Evolutionary conservation across 2,113 vertebrate genomes (phyloP), one percentile per base, ranked within the genome.

Genomic region (Fregetta grallaria): DNA sequence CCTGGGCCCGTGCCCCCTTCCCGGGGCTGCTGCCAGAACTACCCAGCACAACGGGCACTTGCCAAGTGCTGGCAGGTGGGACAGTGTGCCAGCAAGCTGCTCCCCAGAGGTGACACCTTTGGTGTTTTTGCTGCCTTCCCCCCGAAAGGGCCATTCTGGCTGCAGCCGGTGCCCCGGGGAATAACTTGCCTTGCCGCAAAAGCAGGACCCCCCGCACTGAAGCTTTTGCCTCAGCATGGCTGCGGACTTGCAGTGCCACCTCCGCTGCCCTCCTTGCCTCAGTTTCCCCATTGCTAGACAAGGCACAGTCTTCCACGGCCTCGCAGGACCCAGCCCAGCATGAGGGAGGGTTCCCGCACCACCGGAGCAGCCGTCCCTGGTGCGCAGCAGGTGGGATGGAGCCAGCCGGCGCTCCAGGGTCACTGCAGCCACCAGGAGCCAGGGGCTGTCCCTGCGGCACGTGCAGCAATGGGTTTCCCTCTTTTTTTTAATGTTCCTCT

Each of bases 241-340:
- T 11, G 9, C 1, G 2, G 30, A 19, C 50, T 29, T 8, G 7
- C 52, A 7, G 15, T 47, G 23, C 23, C 29, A 30, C 26, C 30
- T 36, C 42, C 22, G 2, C 45, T 8, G 53, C 47, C 65, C 52
- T 85, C 38, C 20, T 22, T 78, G 73, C 80, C 87, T 90, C 90
- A 62, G 45, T 94, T 84, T 89, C 77, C 59, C 80, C 26, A 16
- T 16, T 2, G 2, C 40, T 36, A 26, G 49, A 45, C 4, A 14
- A 59, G 32, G 23, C 6, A 1, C 38, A 59, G 44, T 22, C 75
- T 36, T 30, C 13, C n/a, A 15, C 1, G 0, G 34, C 59, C 44
- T 76, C 4, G 0, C 27, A 27, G 77, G 53, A 42, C 38, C 42
- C 67, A 38, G 3, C 14, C 17, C 1, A 0, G 15, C 1, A 2